Evolutionary conservation across 2,113 vertebrate genomes (phyloP).

Genomic region (Mustela lutreola): DNA sequence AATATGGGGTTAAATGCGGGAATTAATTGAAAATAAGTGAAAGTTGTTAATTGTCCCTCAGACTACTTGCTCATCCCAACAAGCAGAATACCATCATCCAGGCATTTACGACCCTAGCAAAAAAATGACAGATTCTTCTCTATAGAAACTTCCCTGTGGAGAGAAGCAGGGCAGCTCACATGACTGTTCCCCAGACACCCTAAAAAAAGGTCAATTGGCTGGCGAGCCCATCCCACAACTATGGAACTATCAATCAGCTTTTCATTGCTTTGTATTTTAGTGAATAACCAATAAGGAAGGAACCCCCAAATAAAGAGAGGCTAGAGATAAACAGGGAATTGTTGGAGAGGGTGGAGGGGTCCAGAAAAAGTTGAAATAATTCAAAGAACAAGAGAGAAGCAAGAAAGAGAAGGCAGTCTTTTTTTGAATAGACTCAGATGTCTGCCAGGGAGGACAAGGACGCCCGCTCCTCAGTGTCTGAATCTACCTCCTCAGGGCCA

Average conservation of each 20-base stretch:
- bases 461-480: background rate
- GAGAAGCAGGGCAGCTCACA: background rate
- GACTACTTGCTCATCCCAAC: background rate
- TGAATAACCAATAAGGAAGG: background rate
- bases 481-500: background rate
- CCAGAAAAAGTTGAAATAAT: conserved; percentile 14
- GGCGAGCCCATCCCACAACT: background rate
- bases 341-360: background rate
- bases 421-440: background rate
- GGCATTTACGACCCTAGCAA: background rate
- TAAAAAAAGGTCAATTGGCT: background rate
- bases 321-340: background rate
- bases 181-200: background rate
- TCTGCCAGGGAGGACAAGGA: background rate
- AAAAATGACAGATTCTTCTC: background rate
- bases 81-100: background rate
- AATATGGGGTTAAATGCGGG: background rate
- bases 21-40: background rate
- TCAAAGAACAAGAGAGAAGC: background rate
- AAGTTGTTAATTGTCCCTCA: background rate
- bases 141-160: background rate
- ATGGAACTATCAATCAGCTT: background rate
- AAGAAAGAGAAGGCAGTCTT: background rate
- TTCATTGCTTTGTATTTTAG: conserved; percentile 24
- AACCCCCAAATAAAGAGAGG: background rate